phyloP scores from a whole-genome alignment of 2,113 vertebrate genomes.

The Tragelaphus scriptus region DNA sequence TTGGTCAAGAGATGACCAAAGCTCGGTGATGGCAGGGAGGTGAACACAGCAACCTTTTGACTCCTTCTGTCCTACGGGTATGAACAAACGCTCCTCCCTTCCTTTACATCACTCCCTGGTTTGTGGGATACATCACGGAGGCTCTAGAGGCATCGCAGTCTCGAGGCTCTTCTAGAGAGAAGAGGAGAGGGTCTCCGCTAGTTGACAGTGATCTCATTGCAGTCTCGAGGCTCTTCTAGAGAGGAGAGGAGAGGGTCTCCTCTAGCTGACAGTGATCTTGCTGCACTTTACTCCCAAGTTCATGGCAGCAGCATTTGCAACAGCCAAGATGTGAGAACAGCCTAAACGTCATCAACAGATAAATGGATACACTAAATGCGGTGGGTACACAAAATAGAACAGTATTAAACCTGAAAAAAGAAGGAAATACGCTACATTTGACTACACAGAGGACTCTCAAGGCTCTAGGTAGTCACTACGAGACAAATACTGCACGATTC shows the following conservation, averaged over 20 bases:
- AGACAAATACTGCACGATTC: neutral
- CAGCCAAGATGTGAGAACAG: neutral
- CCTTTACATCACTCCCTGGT: neutral
- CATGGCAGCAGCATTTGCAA: neutral
- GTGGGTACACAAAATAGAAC: neutral
- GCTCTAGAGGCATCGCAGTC: neutral
- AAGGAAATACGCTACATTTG: neutral
- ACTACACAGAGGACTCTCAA: neutral
- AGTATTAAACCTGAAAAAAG: neutral
- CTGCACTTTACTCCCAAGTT: neutral
- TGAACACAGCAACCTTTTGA: neutral
- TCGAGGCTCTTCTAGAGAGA: neutral
- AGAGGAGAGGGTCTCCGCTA: neutral
- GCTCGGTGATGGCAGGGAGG: too few species aligned
- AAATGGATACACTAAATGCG: neutral
- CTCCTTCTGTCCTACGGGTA: neutral
- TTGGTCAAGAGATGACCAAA: neutral
- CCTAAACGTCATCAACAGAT: neutral
- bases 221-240: neutral
- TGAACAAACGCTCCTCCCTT: neutral
- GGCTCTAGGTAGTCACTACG: neutral
- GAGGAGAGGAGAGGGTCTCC: neutral
- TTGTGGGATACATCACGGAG: too few species aligned
- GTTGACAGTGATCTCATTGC: neutral
- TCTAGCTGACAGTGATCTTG: neutral